phyloP scores from a whole-genome alignment of 2,113 vertebrate genomes.

The Herpailurus yagouaroundi region DNA sequence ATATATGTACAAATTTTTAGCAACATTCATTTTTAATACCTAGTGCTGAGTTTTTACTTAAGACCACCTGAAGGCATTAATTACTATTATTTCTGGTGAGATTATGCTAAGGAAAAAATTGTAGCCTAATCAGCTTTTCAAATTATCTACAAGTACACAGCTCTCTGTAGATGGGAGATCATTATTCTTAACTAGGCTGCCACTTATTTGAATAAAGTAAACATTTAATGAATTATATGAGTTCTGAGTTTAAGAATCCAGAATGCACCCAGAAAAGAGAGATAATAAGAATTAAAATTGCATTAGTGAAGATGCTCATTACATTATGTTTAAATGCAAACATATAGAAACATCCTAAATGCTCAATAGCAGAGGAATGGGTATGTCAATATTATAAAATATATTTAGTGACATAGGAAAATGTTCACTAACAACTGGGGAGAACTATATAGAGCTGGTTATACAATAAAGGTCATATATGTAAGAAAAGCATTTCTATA shows the following conservation, averaged over 20 bases:
- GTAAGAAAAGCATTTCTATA: background rate
- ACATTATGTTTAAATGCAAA: background rate
- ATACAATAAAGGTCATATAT: background rate
- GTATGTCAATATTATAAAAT: background rate
- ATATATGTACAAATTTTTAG: constrained; percentile 8
- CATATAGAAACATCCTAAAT: background rate
- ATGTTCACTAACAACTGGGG: background rate
- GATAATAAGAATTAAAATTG: background rate
- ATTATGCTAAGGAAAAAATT: constrained; percentile 51
- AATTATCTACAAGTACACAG: constrained; percentile 50
- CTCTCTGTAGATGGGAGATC: constrained; percentile 12
- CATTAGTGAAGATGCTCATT: constrained; percentile 3
- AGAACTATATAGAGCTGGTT: background rate
- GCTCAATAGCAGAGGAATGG: background rate
- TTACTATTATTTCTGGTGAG: constrained; percentile 35
- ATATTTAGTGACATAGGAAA: background rate
- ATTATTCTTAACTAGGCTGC: constrained; percentile 46
- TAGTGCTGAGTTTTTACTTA: constrained; percentile 23
- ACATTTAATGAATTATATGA: background rate
- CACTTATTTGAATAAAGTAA: background rate
- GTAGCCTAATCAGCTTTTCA: constrained; percentile 36
- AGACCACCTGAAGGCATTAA: background rate
- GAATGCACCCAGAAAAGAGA: background rate
- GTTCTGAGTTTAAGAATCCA: constrained; percentile 44
- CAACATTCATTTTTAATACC: background rate